A percentile compares a stretch with the other conserved stretches of the same genome.
phyloP scores from a whole-genome alignment of 2,113 vertebrate genomes.

The Furnarius figulus region DNA sequence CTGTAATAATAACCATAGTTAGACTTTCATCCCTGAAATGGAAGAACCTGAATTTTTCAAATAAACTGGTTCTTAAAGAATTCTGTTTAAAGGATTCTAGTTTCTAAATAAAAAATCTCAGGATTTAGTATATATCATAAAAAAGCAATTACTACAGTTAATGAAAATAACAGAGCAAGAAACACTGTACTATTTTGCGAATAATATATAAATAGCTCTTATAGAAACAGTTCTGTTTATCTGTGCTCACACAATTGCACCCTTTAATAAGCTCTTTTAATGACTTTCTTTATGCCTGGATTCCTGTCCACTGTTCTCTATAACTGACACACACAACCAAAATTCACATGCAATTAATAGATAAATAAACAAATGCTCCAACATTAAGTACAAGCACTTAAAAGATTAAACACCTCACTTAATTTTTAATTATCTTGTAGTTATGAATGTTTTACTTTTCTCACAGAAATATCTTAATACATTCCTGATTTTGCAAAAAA shows the following conservation, averaged over 20 bases:
- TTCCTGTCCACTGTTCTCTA: not conserved
- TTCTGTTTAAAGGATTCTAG: not conserved
- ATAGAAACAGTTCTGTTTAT: not conserved
- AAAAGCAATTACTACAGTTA: not conserved
- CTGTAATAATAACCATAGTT: not conserved
- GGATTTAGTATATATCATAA: not conserved
- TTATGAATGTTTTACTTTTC: not conserved
- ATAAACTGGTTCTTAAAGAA: not conserved
- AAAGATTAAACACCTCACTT: not conserved
- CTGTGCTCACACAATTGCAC: not conserved
- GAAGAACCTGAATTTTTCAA: not conserved
- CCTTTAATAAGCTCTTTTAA: not conserved
- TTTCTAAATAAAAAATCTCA: not conserved
- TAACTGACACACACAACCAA: not conserved
- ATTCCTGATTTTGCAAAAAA: not conserved
- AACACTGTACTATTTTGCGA: not conserved
- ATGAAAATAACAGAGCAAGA: not conserved
- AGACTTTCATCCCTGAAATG: not conserved
- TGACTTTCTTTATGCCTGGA: not conserved
- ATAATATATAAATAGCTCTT: not conserved
- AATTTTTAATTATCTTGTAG: not conserved
- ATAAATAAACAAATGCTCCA: not conserved
- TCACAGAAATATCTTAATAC: not conserved
- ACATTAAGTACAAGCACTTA: not conserved
- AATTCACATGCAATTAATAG: not conserved